Evolutionary conservation across 2,113 vertebrate genomes (phyloP), one percentile per base, ranked within the genome.

Genomic region (Phylloscopus trochilus): DNA sequence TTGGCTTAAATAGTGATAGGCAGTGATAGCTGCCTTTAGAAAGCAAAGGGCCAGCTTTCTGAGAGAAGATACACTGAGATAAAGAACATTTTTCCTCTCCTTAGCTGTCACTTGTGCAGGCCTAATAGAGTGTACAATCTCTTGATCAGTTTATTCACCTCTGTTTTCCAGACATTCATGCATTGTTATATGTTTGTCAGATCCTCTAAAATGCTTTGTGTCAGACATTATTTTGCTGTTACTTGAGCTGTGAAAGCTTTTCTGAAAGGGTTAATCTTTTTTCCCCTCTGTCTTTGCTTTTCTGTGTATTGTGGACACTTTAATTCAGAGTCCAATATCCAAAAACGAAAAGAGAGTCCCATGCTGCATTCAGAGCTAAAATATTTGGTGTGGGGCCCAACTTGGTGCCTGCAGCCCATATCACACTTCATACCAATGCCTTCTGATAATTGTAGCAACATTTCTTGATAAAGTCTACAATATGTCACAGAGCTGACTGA

Each of bases 381-480:
- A 39, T 76, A 87, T 41, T 95, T 96, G 95, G 67, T 5, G 2
- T 1, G 6, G 11, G 30, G 35, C 51, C 72, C 70, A 15, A 80
- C 24, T 59, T 72, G 41, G 8, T 90, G 69, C 56, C 79, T n/a
- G 31, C 46, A 60, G 52, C 8, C 17, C 30, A 3, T 81, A 68
- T 74, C 7, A 0, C 14, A 63, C 67, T 96, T 92, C 53, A 95
- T 60, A 44, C 27, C 67, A 35, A 66, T 62, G 49, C 49, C 35
- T 87, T 60, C 74, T 59, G 55, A 63, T 93, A 89, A 89, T 84
- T 69, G 47, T 69, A 43, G 66, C 78, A 60, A 39, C n/a, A 24
- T 94, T 96, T 92, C 88, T 95, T 92, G 49, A 35, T 87, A 60
- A 74, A 72, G 76, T 27, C 74, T 94, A 22, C 58, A 55, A 3